Base-by-base conservation (phyloP, 2,113 vertebrate genomes). In the Rhinichthys klamathensis region DNA sequence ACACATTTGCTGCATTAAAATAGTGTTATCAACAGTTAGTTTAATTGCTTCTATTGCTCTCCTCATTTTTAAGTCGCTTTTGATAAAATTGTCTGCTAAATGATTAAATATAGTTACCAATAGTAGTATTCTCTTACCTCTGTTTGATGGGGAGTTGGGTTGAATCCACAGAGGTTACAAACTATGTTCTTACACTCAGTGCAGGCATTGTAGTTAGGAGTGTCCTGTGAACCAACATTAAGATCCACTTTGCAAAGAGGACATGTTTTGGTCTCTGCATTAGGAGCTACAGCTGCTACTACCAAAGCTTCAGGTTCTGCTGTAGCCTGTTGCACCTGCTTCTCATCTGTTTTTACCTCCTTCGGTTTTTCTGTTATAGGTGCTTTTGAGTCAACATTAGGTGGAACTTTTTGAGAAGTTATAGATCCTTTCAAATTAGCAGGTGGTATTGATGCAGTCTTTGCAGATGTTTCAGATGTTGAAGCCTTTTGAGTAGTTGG, bases 161-260 rank as follows among this genome's bases (percentile, higher is more conserved):
- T 98, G 94, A 99, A 99, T 95, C 98, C 98, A 96, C 98, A 99
- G 87, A 96, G 95, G 86, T 95, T 97, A 91, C 98, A 99, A 49
- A 99, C 97, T 46, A 90, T 87, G 2, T 90, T 93, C 94, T 96
- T 97, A 93, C 98, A 99, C 88, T 96, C 95, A 0, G 96, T 97
- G 85, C 98, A 99, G 0, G 92, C 96, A 73, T 93, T 97, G 88
- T 95, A 98, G 93, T 98, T 98, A 18, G 96, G 93, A 46, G 89
- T 90, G 84, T 96, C 96, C 85, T 94, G 91, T 80, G 95, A 95
- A 82, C 93, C 95, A 75, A 95, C 49, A 80, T 96, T 99, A 87
- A 99, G 95, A 85, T 91, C 94, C 83, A 90, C 94, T 92, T 97
- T 97, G 92, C 98, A 99, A 61, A 99, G 96, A 30, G 96, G 97